Base-by-base conservation (phyloP, 1,140 invertebrate genomes). In the Atta texana region DNA sequence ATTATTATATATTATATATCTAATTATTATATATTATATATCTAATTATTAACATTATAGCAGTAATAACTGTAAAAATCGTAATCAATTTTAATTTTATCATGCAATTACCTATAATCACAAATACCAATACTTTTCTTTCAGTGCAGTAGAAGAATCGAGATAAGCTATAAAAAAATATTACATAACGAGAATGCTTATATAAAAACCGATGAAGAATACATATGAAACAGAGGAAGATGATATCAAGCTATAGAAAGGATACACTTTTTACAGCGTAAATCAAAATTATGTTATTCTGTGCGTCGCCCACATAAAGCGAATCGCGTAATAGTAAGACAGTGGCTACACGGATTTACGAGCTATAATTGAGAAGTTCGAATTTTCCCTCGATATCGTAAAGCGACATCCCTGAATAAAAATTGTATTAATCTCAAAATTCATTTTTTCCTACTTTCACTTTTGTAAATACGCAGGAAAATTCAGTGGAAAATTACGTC, bases 241-340 rank as follows among this genome's bases (percentile, higher is more conserved):
- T 34, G 55, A 76, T 44, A 12, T 12, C 1, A 61, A 59, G 8
- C 8, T 61, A 1, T 39, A 16, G 12, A 10, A 16, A 75, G 18
- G n/a, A 44, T 76, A 44, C n/a, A 61, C n/a, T 59, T 68, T 76
- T n/a, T 76, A 59, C 3, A 76, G 28, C n/a, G 69, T 53, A 72
- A 76, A 76, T 16, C 34, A 21, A 76, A 76, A 76, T 61, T 75
- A 24, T 55, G 31, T 74, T 57, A 74, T 31, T 59, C 72, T 39
- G 12, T 61, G 55, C 72, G 55, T 44, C 55, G n/a, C 55, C 72
- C 39, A 21, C 21, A 59, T 59, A 75, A 72, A 55, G 28, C 55
- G 28, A 75, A 75, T 74, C 53, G 18, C 31, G n/a, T 39, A 74
- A 28, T 24, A 75, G n/a, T 39, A n/a, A 39, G 31, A 59, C 72